Base-by-base conservation (phyloP, 53 echinoderm and acorn worm genomes). In the Zoroaster sp. region DNA sequence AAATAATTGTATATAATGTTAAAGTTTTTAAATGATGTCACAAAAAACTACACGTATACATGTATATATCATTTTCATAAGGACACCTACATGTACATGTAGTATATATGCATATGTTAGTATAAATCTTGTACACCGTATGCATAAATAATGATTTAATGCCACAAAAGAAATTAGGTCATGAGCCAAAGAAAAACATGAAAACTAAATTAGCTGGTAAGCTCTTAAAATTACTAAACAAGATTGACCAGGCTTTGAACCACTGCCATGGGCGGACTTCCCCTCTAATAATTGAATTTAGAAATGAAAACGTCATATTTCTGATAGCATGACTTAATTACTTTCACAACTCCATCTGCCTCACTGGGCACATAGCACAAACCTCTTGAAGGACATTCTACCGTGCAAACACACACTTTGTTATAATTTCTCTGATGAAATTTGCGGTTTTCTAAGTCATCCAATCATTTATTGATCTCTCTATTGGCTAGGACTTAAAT, bases 241-340 rank as follows among this genome's bases (percentile, higher is more conserved):
- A 33, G 51, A 76, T 76, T 41, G 42, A 4, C 51, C 14, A 46
- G 47, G 28, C 76, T 51, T 33, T 18, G 76, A 45, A 31, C 17
- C 11, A 46, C 25, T 17, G 47, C 76, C 49, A 32, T 0, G 51
- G 76, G 47, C 76, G 15, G 30, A 15, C 15, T 49, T 1, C 36
- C 51, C 28, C 4, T 2, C 44, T 46, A 76, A 76, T 49, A 76
- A 76, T 76, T 76, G 76, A 47, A 76, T 47, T 76, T 45, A 13
- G 34, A 49, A 41, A 76, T 76, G 76, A 76, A 49, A 76, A 76
- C 14, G 47, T 51, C 76, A 76, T 76, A 76, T 76, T 34, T 49
- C 31, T 13, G 76, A 76, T 17, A 33, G 76, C 76, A 32, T 34
- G 34, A 76, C 40, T 47, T 47, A 76, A 76, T 76, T 30, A 33